Percentiles rank a stretch among this genome's conserved stretches.
Evolutionary conservation across 1,140 invertebrate genomes (phyloP).

Genomic region (Zaprionus gabonicus): DNA sequence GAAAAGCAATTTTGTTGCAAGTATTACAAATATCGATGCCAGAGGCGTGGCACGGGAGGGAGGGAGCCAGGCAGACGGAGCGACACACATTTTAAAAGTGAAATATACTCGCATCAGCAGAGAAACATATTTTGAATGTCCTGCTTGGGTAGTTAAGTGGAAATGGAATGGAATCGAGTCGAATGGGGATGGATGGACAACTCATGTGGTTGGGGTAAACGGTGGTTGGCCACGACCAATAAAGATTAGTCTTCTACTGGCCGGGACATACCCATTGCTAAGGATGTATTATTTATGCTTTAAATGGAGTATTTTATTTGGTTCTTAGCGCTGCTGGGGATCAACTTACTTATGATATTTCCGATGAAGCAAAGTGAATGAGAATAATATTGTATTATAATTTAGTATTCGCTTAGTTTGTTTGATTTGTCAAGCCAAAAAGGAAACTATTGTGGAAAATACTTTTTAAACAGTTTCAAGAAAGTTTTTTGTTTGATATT

Average conservation of each 20-base stretch:
- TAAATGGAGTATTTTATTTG: neutral
- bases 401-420: neutral
- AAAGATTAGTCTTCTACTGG: constrained; percentile 31
- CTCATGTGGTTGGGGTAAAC: constrained; percentile 2
- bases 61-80: neutral
- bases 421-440: no score
- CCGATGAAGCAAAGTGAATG: neutral
- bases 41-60: neutral
- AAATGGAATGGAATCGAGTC: constrained; percentile 24
- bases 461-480: no score
- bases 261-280: neutral
- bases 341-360: neutral
- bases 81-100: constrained; percentile 50
- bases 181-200: neutral
- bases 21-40: constrained; percentile 50
- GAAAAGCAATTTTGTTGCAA: constrained; percentile 52
- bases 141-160: constrained; percentile 16
- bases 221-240: constrained; percentile 27
- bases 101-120: constrained; percentile 43
- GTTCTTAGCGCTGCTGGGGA: neutral
- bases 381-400: neutral
- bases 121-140: constrained; percentile 65
- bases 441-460: no score
- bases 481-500: no score
- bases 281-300: constrained; percentile 7